Evolutionary conservation across 2,113 vertebrate genomes (phyloP).

Genomic region (Megaptera novaeangliae): DNA sequence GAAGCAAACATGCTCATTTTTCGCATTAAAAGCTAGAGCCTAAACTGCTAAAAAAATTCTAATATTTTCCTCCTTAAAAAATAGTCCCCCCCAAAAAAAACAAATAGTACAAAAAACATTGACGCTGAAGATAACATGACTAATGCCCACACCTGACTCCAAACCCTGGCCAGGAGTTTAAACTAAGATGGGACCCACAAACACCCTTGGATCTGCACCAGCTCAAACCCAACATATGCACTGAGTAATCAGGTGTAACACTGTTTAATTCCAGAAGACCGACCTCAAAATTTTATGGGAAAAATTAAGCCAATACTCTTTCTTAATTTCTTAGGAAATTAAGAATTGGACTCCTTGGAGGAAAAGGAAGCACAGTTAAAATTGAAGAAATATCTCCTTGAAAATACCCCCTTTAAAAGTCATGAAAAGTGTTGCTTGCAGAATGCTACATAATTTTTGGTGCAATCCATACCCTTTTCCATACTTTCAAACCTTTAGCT

Average conservation of each 20-base stretch:
- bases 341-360: background rate
- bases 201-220: background rate
- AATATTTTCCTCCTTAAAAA: conserved; percentile 10
- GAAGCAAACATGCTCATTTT: conserved; percentile 23
- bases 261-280: background rate
- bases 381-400: background rate
- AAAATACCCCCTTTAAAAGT: background rate
- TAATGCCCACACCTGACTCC: background rate
- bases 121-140: background rate
- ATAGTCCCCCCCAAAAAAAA: background rate
- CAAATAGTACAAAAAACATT: background rate
- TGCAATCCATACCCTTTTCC: background rate
- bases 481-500: background rate
- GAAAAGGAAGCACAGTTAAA: background rate
- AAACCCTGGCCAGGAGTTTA: background rate
- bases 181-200: background rate
- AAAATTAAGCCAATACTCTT: background rate
- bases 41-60: background rate
- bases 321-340: background rate
- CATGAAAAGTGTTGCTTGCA: background rate
- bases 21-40: background rate
- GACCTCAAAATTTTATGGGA: background rate
- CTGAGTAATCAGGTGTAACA: background rate
- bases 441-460: background rate
- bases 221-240: background rate